These are phyloP conservation scores for Aporophyla lueneburgensis DNA, from an alignment of 2,888 invertebrate species.

Conservation along the genomic window DNA sequence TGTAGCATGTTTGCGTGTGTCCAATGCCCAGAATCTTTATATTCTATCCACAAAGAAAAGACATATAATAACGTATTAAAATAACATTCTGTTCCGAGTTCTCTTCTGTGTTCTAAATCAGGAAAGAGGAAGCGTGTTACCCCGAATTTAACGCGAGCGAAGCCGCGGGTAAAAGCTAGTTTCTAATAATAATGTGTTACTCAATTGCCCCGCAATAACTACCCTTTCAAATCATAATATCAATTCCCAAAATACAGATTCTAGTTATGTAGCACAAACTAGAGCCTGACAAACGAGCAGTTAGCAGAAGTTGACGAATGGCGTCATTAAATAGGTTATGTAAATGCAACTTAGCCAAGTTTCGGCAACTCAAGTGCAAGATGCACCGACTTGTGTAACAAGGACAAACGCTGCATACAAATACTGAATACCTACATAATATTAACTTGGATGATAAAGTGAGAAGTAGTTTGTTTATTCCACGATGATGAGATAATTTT, in stretches of 20 bases:
- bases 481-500: not conserved
- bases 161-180: no score
- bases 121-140: no score
- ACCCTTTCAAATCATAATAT: not conserved
- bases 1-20: no score
- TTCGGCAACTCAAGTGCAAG: constrained; percentile 46
- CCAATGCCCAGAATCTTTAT: no score
- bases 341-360: constrained; percentile 71
- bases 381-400: constrained; percentile 56
- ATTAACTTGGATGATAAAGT: constrained; percentile 22
- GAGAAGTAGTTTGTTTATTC: constrained; percentile 8
- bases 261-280: not conserved
- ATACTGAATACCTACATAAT: constrained; percentile 43
- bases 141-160: no score
- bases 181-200: no score
- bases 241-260: not conserved
- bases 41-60: no score
- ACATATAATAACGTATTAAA: no score
- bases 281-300: constrained; percentile 41
- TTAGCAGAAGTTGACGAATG: constrained; percentile 54
- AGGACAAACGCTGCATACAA: constrained; percentile 54
- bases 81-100: no score
- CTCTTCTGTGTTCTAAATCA: no score
- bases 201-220: no score
- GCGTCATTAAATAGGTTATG: constrained; percentile 78